Evolutionary conservation across 2,113 vertebrate genomes (phyloP), one percentile per base, ranked within the genome.

Genomic region (Rousettus leschenaultii): DNA sequence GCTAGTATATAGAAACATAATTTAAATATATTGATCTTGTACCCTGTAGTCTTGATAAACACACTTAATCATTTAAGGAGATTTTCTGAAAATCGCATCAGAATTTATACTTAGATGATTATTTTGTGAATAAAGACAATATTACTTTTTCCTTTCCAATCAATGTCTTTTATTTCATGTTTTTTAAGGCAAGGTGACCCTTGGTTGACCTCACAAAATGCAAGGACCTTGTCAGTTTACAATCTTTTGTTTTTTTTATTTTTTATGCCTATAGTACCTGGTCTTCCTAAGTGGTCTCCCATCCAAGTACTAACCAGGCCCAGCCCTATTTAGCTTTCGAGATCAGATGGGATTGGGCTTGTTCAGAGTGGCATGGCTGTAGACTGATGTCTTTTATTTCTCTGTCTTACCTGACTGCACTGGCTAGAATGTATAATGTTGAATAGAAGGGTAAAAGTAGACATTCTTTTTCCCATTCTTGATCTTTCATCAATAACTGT

Each of bases 111-210:
- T 86, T 33, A 86, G 30, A 53, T 78, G 12, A 86, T 92, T 68
- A 92, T 79, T 73, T 70, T 94, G 24, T 65, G 68, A 74, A 74
- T 88, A 78, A 87, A 86, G 38, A 57, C 19, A 59, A 33, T 93
- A 66, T 91, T 84, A 83, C 30, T 53, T 83, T n/a, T 91, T 84
- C 55, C 48, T 35, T 90, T 95, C 65, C 48, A 74, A 68, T 84
- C 33, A 38, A 70, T 86, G 3, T 80, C 15, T 95, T 74, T 82
- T 83, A 82, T 92, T 95, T 86, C 48, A 51, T 48, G 2, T 51
- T 51, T 51, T 51, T 51, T 16, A 51, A 51, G 51, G 51, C 5
- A 5, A 51, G 51, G 51, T 15, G 16, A 16, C 51, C 51, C 51
- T 5, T 51, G 15, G 51, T 51, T 51, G 51, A 51, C 51, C 15